Evolutionary conservation across 2,888 invertebrate genomes (phyloP).

Genomic region (Zootermopsis nevadensis): DNA sequence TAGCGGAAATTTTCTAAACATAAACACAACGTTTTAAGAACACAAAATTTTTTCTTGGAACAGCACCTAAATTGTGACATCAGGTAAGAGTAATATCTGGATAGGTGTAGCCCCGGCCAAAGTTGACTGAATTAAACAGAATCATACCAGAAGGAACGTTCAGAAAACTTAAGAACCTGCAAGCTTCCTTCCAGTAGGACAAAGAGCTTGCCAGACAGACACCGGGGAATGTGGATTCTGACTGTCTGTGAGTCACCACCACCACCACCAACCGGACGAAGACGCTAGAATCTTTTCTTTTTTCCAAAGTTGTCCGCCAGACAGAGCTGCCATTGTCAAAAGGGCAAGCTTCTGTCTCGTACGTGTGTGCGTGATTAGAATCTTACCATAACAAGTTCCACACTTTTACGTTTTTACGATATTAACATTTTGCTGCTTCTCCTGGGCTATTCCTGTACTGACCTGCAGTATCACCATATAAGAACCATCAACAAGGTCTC

Average conservation of each 20-base stretch:
- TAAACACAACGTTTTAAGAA: no score
- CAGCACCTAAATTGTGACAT: no score
- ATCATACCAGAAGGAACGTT: no score
- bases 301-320: slow-evolving; percentile 11
- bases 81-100: no score
- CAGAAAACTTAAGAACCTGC: no score
- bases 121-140: no score
- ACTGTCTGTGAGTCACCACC: slow-evolving; percentile 7
- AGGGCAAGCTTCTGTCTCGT: slow-evolving; percentile 23
- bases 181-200: no score
- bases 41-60: no score
- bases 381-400: not conserved
- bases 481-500: no score
- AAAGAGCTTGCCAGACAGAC: not conserved
- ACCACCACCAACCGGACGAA: slow-evolving; percentile 14
- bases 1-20: no score
- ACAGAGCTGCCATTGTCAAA: slow-evolving; percentile 19
- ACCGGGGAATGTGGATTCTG: not conserved
- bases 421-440: not conserved
- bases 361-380: not conserved
- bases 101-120: no score
- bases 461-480: no score
- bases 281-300: not conserved
- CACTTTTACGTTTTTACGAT: not conserved
- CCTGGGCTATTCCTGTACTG: not conserved